Evolutionary conservation across 1,140 invertebrate species (phyloP).

Genomic region (Drosophila micromelanica): DNA sequence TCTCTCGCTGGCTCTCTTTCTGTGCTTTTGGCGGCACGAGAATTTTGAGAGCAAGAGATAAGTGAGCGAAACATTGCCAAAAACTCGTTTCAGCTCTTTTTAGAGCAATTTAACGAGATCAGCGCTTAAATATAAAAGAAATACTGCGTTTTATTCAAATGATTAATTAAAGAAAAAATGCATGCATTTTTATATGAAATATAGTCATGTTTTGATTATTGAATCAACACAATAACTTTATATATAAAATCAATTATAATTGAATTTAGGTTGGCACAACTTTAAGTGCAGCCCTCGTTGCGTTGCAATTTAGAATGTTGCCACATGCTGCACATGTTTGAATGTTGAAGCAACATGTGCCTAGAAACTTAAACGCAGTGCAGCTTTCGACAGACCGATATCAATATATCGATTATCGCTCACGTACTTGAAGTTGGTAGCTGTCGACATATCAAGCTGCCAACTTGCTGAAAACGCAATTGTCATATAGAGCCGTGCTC

Average conservation of each 20-base stretch:
- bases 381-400: constrained; percentile 1
- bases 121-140: neutral
- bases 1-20: constrained; percentile 12
- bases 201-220: no score
- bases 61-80: constrained; percentile 12
- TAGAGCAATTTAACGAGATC: constrained; percentile 7
- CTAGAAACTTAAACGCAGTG: neutral
- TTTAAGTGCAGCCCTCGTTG: constrained; percentile 18
- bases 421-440: constrained; percentile 28
- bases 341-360: constrained; percentile 24
- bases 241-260: neutral
- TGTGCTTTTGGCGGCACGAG: constrained; percentile 28
- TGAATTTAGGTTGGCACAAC: neutral
- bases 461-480: constrained; percentile 3
- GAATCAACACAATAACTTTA: no score
- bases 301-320: constrained; percentile 6
- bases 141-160: constrained; percentile 15
- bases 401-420: neutral
- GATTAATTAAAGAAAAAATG: neutral
- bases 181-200: no score
- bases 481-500: constrained; percentile 1
- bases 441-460: constrained; percentile 9
- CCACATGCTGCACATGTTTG: constrained; percentile 12
- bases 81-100: constrained; percentile 18
- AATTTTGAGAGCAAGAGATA: neutral